A percentile compares a stretch with the other conserved stretches of the same genome.
Evolutionary conservation across 2,113 vertebrate genomes (phyloP).

Genomic region (Myotis davidii): DNA sequence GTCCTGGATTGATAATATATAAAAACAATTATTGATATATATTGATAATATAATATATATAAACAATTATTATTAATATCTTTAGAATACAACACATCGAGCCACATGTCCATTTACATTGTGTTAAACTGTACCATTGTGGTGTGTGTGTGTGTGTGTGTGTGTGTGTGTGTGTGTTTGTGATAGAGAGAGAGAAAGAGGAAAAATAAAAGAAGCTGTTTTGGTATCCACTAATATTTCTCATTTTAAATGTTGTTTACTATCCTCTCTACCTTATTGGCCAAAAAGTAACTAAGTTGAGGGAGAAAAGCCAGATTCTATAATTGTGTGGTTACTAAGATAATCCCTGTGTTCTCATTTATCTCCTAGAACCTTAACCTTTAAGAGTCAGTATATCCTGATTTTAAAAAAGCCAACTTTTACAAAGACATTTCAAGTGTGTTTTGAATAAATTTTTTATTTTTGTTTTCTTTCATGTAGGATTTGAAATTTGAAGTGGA

Average conservation of each 20-base stretch:
- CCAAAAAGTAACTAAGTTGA: background rate
- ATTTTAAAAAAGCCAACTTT: background rate
- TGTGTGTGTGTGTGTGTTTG: background rate
- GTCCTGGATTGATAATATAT: background rate
- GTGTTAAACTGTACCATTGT: background rate
- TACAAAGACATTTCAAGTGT: background rate
- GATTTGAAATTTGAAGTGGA: slow-evolving; percentile 77
- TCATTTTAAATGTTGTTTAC: background rate
- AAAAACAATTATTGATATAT: too few species aligned
- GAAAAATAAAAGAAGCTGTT: background rate
- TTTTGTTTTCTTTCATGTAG: slow-evolving; percentile 78
- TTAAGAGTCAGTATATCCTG: background rate
- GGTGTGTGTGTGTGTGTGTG: background rate
- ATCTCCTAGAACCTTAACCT: background rate
- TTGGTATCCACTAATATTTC: background rate
- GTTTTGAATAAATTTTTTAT: background rate
- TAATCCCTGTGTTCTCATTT: background rate
- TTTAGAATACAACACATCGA: background rate
- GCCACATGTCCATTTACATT: background rate
- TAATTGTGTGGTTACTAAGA: background rate
- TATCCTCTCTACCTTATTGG: background rate
- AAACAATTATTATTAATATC: background rate
- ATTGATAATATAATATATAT: background rate
- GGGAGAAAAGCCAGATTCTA: background rate
- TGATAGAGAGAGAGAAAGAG: background rate